Base-by-base conservation (phyloP, 2,797 vertebrate genomes). In the Chanos chanos region DNA sequence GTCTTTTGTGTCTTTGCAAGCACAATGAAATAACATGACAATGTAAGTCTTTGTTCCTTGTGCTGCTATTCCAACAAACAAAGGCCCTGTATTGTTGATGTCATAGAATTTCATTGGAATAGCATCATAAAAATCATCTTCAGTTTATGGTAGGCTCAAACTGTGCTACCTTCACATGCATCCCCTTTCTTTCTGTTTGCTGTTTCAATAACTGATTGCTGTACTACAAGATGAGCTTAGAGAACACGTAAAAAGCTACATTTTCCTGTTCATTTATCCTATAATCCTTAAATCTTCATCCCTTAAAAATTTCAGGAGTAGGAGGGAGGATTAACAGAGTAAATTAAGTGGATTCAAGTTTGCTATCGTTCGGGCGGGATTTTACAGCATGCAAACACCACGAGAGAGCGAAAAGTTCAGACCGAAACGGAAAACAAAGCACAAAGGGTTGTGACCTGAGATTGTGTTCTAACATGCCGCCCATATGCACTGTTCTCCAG, bases 261-360 rank as follows among this genome's bases (percentile, higher is more conserved):
- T 68, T 67, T 72, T 64, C 50, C 41, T 68, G 54, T 67, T 63
- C 36, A 64, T 73, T 69, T 72, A 66, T 74, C 52, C 58, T 30
- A 25, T 73, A 73, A 79, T 74, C 70, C 62, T 37, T 54, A 71
- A 75, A 75, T 77, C 77, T 70, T 54, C 54, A 71, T 73, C 52
- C 50, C 50, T 37, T 51, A 62, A 56, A 59, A 52, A 58, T 58
- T 34, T 31, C 49, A 43, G 9, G 28, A 41, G 49, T 54, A 64
- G 34, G 58, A 54, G 56, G 68, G 48, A 60, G 31, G 59, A 68
- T 73, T 75, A 70, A 77, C 52, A 31, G 61, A 44, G 52, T 53
- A 67, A 68, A 70, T 66, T 66, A 69, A 74, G 41, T 62, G 64
- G 65, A 74, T 72, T 72, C 55, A 43, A 68, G 16, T 68, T 62